phyloP scores from a whole-genome alignment of 2,797 vertebrate genomes.

The Rhinella marina region DNA sequence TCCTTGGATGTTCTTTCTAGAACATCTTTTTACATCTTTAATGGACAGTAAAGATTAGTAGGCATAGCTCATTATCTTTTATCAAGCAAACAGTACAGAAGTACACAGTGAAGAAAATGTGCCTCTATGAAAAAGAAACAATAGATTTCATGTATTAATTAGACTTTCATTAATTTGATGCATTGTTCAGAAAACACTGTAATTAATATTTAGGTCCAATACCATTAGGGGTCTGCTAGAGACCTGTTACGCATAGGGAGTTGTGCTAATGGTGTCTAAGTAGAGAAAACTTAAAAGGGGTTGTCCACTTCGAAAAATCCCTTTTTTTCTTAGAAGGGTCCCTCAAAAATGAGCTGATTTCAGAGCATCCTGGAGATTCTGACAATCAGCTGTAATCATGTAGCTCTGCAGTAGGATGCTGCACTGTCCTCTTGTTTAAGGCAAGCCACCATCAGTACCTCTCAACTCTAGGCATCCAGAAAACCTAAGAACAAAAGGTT shows the following conservation, averaged over 20 bases:
- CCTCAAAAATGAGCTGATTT: no score
- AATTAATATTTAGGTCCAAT: conserved; percentile 8
- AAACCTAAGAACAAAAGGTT: no score
- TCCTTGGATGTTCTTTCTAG: conserved; percentile 31
- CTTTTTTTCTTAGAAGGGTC: no score
- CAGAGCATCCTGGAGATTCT: no score
- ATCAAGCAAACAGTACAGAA: conserved; percentile 21
- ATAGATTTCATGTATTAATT: not conserved
- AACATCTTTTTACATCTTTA: conserved; percentile 19
- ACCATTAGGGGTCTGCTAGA: not conserved
- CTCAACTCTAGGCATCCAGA: no score
- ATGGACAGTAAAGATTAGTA: conserved; percentile 37
- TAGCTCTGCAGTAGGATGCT: no score
- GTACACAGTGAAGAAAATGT: not conserved
- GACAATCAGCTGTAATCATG: no score
- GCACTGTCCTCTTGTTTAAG: no score
- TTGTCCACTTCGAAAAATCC: no score
- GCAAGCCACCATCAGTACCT: no score
- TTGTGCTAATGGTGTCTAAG: no score
- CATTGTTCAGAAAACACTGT: not conserved
- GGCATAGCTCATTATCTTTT: conserved; percentile 32
- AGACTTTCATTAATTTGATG: not conserved
- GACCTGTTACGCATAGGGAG: not conserved
- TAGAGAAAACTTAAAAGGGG: not conserved
- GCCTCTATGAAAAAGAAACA: not conserved